Evolutionary conservation across 2,888 invertebrate genomes (phyloP), one percentile per base, ranked within the genome.

Genomic region (Trichopria drosophilae): DNA sequence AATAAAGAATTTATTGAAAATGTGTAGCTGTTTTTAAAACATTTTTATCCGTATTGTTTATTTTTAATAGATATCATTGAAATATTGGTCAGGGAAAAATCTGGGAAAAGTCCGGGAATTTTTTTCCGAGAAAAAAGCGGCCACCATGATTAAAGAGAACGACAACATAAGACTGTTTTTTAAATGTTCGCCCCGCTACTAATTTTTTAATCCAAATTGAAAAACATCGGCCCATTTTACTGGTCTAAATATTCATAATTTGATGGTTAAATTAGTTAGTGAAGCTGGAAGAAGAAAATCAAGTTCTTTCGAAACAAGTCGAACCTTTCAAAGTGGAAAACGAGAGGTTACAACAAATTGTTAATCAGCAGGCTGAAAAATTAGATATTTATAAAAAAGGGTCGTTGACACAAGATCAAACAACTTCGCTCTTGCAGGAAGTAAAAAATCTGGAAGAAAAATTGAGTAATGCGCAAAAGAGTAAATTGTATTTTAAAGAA

Each of bases 401-500:
- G 0, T 81, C 82, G 16, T 66, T 85, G 31, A 84, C 85, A 0
- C 82, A 82, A 59, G 84, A 86, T 57, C 85, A 87, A 74, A 82
- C 86, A 0, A 80, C 83, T 1, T 81, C 80, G 42, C 75, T 89
- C 4, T 76, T 88, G 40, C 82, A 82, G 50, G 87, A 89, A 70
- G 68, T 89, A 68, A 80, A 81, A 44, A 77, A 76, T 39, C 66
- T 87, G 9, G 85, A 87, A 64, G 82, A 85, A 65, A 85, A 86
- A 62, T 76, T 85, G 37, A 79, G 81, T 53, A 80, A 80, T 47
- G 81, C 85, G 3, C 79, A 82, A 46, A 82, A 83, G 48, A 83
- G 85, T 26, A 88, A 88, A 70, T 76, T 80, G 10, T 87, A 85
- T 68, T 90, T 89, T 75, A 88, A 89, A 66, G 84, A 85, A 61